phyloP scores from a whole-genome alignment of 2,888 invertebrate genomes.

The Trachelus iudaicus region DNA sequence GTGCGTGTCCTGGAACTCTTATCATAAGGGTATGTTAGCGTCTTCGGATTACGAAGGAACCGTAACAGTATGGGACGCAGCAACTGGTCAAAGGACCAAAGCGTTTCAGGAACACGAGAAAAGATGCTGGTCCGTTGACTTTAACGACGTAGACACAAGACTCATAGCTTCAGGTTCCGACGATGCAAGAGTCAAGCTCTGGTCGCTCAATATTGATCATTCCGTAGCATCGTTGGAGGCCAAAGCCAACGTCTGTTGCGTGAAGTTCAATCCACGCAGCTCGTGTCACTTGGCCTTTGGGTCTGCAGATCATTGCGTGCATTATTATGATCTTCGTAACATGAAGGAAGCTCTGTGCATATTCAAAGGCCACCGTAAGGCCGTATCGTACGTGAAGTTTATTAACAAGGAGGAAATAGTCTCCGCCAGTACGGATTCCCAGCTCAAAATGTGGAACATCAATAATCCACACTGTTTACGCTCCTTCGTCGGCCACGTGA shows the following conservation, averaged over 20 bases:
- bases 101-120: slow-evolving; percentile 92
- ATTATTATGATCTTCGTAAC: slow-evolving; percentile 92
- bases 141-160: slow-evolving; percentile 90
- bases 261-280: slow-evolving; percentile 87
- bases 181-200: slow-evolving; percentile 92
- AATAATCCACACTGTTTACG: slow-evolving; percentile 81
- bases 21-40: slow-evolving; percentile 87
- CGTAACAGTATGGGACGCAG: slow-evolving; percentile 93
- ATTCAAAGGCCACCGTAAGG: slow-evolving; percentile 91
- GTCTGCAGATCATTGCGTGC: slow-evolving; percentile 96
- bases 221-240: slow-evolving; percentile 91
- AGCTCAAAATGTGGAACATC: slow-evolving; percentile 91
- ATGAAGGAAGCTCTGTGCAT: slow-evolving; percentile 83
- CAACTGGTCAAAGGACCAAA: slow-evolving; percentile 78
- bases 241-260: slow-evolving; percentile 95
- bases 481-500: slow-evolving; percentile 91
- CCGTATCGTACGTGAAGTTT: slow-evolving; percentile 95
- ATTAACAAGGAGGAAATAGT: slow-evolving; percentile 86
- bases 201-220: slow-evolving; percentile 89
- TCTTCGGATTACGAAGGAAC: slow-evolving; percentile 96
- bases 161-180: slow-evolving; percentile 93
- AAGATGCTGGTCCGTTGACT: slow-evolving; percentile 96
- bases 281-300: slow-evolving; percentile 93
- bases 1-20: slow-evolving; percentile 94
- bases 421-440: slow-evolving; percentile 92